Conservation (phyloP, 2,888 invertebrate species). For the Agrochola circellaris region DNA sequence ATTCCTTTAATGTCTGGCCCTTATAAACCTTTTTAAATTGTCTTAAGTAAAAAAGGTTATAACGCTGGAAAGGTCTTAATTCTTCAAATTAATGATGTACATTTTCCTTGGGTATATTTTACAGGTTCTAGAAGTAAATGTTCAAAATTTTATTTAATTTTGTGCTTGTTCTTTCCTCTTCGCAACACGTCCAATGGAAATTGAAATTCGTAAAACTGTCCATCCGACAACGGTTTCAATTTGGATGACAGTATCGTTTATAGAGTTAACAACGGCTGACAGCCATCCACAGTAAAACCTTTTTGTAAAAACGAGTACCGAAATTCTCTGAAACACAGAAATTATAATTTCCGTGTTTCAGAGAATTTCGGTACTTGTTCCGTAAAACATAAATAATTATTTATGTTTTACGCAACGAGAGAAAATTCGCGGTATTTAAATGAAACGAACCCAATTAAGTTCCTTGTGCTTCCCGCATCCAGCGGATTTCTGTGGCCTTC, state of each 20-base stretch:
- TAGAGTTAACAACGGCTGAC: background rate
- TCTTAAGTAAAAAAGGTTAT: background rate
- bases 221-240: background rate
- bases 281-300: background rate
- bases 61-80: background rate
- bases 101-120: background rate
- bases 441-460: background rate
- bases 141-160: background rate
- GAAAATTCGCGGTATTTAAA: background rate
- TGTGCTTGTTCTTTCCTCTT: background rate
- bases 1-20: conserved; percentile 13
- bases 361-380: too few species aligned
- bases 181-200: background rate
- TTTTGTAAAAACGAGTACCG: background rate
- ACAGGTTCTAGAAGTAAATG: background rate
- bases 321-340: background rate
- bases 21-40: conserved; percentile 6
- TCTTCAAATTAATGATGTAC: background rate
- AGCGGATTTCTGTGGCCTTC: too few species aligned
- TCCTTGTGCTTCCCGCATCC: too few species aligned
- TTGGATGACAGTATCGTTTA: conserved; percentile 4
- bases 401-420: background rate
- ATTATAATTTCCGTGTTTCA: too few species aligned
- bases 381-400: too few species aligned
- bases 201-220: background rate